These are phyloP conservation scores for Zeugodacus cucurbitae DNA, from an alignment of 1,140 invertebrate genomes.

Conservation along the genomic window DNA sequence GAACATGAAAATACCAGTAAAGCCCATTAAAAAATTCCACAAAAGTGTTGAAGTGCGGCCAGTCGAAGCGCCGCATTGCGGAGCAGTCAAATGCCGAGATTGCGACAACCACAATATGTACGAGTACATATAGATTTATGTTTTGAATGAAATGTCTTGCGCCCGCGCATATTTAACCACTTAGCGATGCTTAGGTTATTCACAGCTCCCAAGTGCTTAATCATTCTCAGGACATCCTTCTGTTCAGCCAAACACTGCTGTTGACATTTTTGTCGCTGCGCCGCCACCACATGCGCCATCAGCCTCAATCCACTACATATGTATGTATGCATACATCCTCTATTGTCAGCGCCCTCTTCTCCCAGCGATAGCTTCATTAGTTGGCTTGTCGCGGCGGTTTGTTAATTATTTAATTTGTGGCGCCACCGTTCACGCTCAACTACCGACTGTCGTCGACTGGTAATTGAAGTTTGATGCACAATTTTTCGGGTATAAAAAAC, in stretches of 20 bases:
- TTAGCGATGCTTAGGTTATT: neutral
- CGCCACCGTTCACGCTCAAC: slow-evolving; percentile 19
- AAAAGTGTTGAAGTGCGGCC: slow-evolving; percentile 43
- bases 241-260: slow-evolving; percentile 11
- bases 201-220: slow-evolving; percentile 8
- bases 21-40: slow-evolving; percentile 32
- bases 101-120: neutral
- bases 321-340: neutral
- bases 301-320: neutral
- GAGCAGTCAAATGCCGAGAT: neutral
- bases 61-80: neutral
- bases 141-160: neutral
- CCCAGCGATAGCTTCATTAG: slow-evolving; percentile 3
- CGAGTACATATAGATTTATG: neutral
- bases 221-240: slow-evolving; percentile 37
- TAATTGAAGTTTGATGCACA: slow-evolving; percentile 11
- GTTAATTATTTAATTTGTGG: slow-evolving; percentile 42
- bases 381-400: slow-evolving; percentile 1
- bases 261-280: slow-evolving; percentile 39
- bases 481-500: neutral
- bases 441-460: slow-evolving; percentile 9
- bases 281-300: neutral
- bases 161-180: neutral
- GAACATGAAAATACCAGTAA: slow-evolving; percentile 37
- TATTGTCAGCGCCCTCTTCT: neutral